phyloP scores from a whole-genome alignment of 2,797 vertebrate species.

The Glossophaga mutica region DNA sequence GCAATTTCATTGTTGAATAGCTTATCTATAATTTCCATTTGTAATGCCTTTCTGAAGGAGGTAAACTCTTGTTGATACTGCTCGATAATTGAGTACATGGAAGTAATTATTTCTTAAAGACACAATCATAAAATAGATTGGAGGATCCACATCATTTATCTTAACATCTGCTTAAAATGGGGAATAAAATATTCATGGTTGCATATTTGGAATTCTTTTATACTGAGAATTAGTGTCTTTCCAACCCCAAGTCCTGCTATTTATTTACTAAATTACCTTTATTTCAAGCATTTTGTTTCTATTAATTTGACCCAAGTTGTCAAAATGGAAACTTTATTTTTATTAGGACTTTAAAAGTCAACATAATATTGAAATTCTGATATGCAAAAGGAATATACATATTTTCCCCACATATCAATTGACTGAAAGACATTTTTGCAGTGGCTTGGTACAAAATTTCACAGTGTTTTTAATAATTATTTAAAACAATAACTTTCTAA shows the following conservation, averaged over 20 bases:
- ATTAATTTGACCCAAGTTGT: slow-evolving; percentile 41
- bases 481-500: slow-evolving; percentile 49
- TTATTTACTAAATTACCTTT: background rate
- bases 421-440: slow-evolving; percentile 56
- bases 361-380: slow-evolving; percentile 40
- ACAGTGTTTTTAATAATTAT: background rate
- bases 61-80: background rate
- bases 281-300: slow-evolving; percentile 36
- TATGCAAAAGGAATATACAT: background rate
- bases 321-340: slow-evolving; percentile 60
- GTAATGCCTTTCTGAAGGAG: background rate
- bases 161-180: background rate
- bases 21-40: background rate
- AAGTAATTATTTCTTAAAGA: slow-evolving; percentile 18
- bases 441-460: background rate
- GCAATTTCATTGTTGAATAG: background rate
- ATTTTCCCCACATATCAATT: slow-evolving; percentile 37
- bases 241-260: background rate
- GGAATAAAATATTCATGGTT: background rate
- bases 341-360: slow-evolving; percentile 57
- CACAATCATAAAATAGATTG: background rate
- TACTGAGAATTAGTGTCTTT: background rate
- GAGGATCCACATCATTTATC: background rate
- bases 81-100: background rate
- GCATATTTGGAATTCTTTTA: background rate